Conservation (phyloP, 2,888 invertebrate genomes). For the Oscheius onirici region DNA sequence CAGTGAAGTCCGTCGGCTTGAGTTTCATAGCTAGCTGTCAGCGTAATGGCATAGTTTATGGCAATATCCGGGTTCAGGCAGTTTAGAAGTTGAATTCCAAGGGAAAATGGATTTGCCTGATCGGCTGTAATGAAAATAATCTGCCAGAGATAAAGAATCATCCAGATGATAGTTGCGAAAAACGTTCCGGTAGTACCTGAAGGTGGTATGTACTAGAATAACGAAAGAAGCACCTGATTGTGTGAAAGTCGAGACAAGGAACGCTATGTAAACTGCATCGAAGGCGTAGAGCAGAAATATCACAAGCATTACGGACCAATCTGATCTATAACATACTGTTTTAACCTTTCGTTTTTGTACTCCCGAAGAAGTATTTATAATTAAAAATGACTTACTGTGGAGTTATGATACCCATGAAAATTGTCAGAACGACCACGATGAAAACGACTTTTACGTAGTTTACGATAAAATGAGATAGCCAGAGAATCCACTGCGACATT, state of each 20-base stretch:
- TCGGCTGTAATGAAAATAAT: slow-evolving; percentile 55
- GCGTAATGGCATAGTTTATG: slow-evolving; percentile 50
- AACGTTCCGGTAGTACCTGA: slow-evolving; percentile 60
- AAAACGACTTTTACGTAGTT: slow-evolving; percentile 63
- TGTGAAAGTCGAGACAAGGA: slow-evolving; percentile 62
- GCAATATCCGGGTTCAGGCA: slow-evolving; percentile 64
- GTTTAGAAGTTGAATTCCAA: slow-evolving; percentile 51
- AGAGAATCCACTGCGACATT: slow-evolving; percentile 83
- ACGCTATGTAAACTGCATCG: slow-evolving; percentile 59
- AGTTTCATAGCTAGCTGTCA: slow-evolving; percentile 60
- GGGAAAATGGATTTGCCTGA: slow-evolving; percentile 41
- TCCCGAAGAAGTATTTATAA: too few species aligned
- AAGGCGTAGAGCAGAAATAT: slow-evolving; percentile 62
- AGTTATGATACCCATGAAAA: slow-evolving; percentile 40
- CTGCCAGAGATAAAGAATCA: slow-evolving; percentile 64
- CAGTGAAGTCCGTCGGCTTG: slow-evolving; percentile 61
- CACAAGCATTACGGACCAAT: slow-evolving; percentile 57
- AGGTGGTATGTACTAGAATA: too few species aligned
- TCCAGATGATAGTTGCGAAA: slow-evolving; percentile 63
- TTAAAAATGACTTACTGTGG: slow-evolving; percentile 37
- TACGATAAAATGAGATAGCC: slow-evolving; percentile 84
- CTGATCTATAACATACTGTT: slow-evolving; percentile 37
- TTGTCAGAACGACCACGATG: slow-evolving; percentile 44
- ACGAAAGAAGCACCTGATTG: slow-evolving; percentile 62
- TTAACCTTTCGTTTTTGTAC: background rate